Base-by-base conservation (phyloP, 1,140 invertebrate genomes). In the honey bee (Apis mellifera) region DNA sequence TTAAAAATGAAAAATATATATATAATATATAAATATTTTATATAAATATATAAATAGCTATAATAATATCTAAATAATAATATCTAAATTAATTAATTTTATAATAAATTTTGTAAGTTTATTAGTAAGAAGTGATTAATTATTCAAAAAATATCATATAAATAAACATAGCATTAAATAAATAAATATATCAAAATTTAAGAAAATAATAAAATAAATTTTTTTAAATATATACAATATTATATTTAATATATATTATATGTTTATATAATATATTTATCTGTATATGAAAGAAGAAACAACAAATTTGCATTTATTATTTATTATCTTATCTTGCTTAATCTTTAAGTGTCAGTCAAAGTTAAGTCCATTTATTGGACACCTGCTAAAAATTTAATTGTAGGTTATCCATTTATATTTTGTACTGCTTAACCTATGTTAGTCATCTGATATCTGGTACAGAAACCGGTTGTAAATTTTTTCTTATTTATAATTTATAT, bases 281-380 rank as follows among this genome's bases (percentile, higher is more conserved):
- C 4, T 48, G 9, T 26, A 9, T 5, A 26, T 17, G 13, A 26
- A 42, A 54, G 26, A 15, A 69, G 54, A 42, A 42, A 42, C 21
- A 42, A 21, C 9, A 12, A 26, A 12, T 52, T 8, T 57, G 9
- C 13, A 26, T 68, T 9, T n/a, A 19, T 9, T 64, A 42, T 60
- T 82, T 57, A 60, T 82, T 11, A 68, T 62, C 32, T 19, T 52
- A 54, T 4, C 32, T 11, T 54, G 23, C 64, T 71, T 75, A 76
- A 82, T 72, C 72, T 76, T 52, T 15, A 76, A 81, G 52, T 15
- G 12, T 17, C 54, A 81, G 72, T 81, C 5, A n/a, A n/a, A n/a
- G n/a, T n/a, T n/a, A n/a, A n/a, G n/a, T n/a, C 62, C 15, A 64
- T 64, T n/a, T 32, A 17, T 54, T 54, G 42, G 64, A 82, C 52